Evolutionary conservation across 2,797 vertebrate genomes (phyloP).

Genomic region (Sebastes matsubarae): DNA sequence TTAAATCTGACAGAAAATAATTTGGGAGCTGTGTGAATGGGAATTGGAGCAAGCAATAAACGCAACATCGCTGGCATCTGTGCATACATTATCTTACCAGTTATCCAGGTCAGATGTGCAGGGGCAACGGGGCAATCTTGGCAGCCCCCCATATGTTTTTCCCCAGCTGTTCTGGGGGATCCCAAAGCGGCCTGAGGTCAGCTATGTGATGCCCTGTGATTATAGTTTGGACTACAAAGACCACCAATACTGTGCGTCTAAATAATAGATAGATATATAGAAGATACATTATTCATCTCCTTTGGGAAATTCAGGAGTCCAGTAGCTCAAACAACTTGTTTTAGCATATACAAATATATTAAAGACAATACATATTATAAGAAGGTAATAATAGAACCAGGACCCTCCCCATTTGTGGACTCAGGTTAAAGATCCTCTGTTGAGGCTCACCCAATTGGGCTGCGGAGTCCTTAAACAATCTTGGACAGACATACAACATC

Average conservation of each 20-base stretch:
- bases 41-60: constrained; percentile 5
- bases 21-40: constrained; percentile 10
- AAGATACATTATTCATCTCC: too few species aligned
- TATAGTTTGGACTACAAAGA: constrained; percentile 2
- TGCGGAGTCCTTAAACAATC: too few species aligned
- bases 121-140: neutral
- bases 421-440: neutral
- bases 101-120: constrained; percentile 24
- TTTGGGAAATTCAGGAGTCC: too few species aligned
- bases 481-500: too few species aligned
- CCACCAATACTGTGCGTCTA: neutral
- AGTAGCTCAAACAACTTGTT: too few species aligned
- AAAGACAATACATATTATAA: neutral
- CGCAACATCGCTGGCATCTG: neutral
- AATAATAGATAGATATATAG: neutral
- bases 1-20: constrained; percentile 45
- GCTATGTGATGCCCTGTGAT: neutral
- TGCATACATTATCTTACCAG: constrained; percentile 27
- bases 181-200: constrained; percentile 1
- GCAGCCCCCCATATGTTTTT: neutral
- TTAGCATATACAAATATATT: neutral
- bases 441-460: too few species aligned
- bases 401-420: neutral
- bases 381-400: neutral
- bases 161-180: neutral